Percentiles rank a stretch among this genome's conserved stretches.
phyloP scores from a whole-genome alignment of 1,140 invertebrate genomes.

The Agrypnia vestita region DNA sequence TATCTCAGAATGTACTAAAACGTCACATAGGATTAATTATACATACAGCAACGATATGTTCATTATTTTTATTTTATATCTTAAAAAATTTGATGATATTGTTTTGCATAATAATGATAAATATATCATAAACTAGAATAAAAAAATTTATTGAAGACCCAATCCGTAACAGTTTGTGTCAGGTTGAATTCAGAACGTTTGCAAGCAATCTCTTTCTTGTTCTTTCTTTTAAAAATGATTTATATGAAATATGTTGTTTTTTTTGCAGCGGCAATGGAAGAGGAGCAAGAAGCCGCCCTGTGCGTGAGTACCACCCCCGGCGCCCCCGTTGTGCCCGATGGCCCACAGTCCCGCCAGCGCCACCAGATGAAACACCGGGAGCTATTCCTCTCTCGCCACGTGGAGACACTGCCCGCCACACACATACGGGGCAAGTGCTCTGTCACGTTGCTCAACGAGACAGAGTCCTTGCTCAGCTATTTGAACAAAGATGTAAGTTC shows the following conservation, averaged over 20 bases:
- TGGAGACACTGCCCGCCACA: conserved; percentile 97
- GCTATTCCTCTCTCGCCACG: conserved; percentile 97
- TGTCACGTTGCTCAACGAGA: conserved; percentile 98
- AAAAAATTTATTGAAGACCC: too few species aligned
- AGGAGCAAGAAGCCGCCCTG: conserved; percentile 27
- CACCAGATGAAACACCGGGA: conserved; percentile 98
- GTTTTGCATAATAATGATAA: too few species aligned
- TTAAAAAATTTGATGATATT: too few species aligned
- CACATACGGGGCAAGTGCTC: conserved; percentile 99
- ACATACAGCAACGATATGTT: too few species aligned
- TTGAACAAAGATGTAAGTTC: conserved; percentile 93
- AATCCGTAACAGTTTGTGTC: too few species aligned
- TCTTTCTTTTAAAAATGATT: too few species aligned
- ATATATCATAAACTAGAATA: too few species aligned
- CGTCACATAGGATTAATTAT: too few species aligned
- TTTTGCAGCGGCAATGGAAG: conserved; percentile 47
- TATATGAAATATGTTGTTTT: not conserved
- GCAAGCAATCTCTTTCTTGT: too few species aligned
- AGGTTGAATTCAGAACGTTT: too few species aligned
- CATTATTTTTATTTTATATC: too few species aligned
- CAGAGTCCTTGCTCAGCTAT: conserved; percentile 95
- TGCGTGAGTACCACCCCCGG: conserved; percentile 66
- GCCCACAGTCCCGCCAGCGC: conserved; percentile 83
- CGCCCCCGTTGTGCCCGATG: conserved; percentile 64
- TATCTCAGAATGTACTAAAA: too few species aligned